phyloP scores from a whole-genome alignment of 2,888 invertebrate genomes.

The Crematogaster levior region DNA sequence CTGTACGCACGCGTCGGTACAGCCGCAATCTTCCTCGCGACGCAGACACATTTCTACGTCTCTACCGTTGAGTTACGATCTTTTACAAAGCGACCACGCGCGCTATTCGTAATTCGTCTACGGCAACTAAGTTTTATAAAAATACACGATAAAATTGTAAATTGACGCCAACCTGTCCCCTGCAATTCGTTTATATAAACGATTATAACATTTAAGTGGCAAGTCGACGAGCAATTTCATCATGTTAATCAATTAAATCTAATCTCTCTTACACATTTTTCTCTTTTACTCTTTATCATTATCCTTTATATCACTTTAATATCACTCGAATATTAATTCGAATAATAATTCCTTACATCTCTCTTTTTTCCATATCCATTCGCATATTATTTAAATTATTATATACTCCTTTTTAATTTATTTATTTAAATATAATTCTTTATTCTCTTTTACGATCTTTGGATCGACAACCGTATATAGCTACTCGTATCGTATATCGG shows the following conservation, averaged over 20 bases:
- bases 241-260: neutral
- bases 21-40: constrained; percentile 64
- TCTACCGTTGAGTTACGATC: neutral
- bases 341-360: neutral
- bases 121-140: neutral
- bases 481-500: neutral
- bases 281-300: no score
- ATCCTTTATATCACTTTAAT: no score
- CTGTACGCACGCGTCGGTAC: constrained; percentile 66
- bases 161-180: no score
- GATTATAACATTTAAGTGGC: no score
- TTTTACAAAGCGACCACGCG: neutral
- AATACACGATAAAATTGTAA: neutral
- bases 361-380: neutral
- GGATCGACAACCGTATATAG: no score
- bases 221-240: neutral
- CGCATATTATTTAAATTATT: neutral
- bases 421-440: constrained; percentile 4
- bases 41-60: constrained; percentile 51
- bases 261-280: no score
- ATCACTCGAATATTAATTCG: no score
- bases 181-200: no score
- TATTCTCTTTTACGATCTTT: neutral
- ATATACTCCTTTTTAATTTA: neutral
- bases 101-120: neutral